Conservation (phyloP, 1,140 invertebrate genomes). For the Vanessa atalanta region DNA sequence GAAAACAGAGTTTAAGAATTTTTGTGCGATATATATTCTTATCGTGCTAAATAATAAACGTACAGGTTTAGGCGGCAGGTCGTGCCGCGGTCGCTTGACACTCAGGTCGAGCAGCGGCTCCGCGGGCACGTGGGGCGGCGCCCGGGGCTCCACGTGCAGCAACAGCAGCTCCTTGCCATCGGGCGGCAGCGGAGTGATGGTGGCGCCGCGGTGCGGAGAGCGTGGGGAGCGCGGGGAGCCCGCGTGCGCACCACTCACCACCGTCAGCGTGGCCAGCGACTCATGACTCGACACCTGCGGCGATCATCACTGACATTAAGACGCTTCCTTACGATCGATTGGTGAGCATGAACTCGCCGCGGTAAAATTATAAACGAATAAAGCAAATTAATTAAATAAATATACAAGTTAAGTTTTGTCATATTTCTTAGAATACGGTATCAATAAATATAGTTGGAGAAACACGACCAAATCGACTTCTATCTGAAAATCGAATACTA, state of each 20-base stretch:
- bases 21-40: background rate
- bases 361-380: background rate
- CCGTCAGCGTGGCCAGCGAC: slow-evolving; percentile 85
- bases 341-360: too few relatives aligned
- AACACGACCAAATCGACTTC: too few relatives aligned
- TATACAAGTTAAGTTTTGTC: too few relatives aligned
- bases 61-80: slow-evolving; percentile 78
- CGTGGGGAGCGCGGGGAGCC: slow-evolving; percentile 76
- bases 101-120: slow-evolving; percentile 89
- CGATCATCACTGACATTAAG: too few relatives aligned
- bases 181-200: slow-evolving; percentile 82
- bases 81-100: slow-evolving; percentile 88
- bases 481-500: too few relatives aligned
- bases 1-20: background rate
- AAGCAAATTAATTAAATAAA: background rate
- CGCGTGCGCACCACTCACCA: slow-evolving; percentile 81
- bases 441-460: too few relatives aligned
- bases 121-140: slow-evolving; percentile 73
- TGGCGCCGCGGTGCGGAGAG: slow-evolving; percentile 58
- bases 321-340: too few relatives aligned
- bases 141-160: slow-evolving; percentile 80
- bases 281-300: slow-evolving; percentile 46
- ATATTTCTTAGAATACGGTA: too few relatives aligned
- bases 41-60: slow-evolving; percentile 38
- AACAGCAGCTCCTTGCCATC: slow-evolving; percentile 82